Percentiles rank a stretch among this genome's conserved stretches.
phyloP scores from a whole-genome alignment of 23 tunicate genomes.

The Phallusia fumigata region DNA sequence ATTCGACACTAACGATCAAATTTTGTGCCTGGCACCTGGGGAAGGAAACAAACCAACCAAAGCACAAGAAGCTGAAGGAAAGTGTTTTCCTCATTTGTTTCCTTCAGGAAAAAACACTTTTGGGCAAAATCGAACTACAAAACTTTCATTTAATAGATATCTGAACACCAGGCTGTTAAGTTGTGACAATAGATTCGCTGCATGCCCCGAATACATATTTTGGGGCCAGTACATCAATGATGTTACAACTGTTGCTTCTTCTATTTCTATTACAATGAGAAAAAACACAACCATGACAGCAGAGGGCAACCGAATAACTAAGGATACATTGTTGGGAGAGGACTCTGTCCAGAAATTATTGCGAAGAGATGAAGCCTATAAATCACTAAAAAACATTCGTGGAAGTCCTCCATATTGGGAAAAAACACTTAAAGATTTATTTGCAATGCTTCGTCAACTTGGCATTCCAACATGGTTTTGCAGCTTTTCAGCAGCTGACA shows the following conservation, averaged over 20 bases:
- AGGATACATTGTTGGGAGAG: neutral
- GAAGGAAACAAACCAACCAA: neutral
- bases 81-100: slow-evolving; percentile 22
- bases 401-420: slow-evolving; percentile 36
- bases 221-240: slow-evolving; percentile 16
- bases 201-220: slow-evolving; percentile 20
- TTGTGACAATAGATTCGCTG: slow-evolving; percentile 25
- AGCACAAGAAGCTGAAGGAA: slow-evolving; percentile 6
- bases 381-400: neutral
- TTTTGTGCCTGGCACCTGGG: slow-evolving; percentile 5
- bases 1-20: neutral
- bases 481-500: slow-evolving; percentile 41
- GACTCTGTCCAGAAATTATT: neutral
- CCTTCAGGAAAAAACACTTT: slow-evolving; percentile 22
- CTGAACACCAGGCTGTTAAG: neutral
- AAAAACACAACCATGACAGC: neutral
- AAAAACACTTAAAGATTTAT: slow-evolving; percentile 16
- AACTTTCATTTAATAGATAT: slow-evolving; percentile 6
- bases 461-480: slow-evolving; percentile 23
- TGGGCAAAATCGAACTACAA: neutral
- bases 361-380: neutral
- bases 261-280: slow-evolving; percentile 11
- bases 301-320: neutral
- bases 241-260: neutral
- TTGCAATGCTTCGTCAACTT: slow-evolving; percentile 30